Evolutionary conservation across 92 coral and sea anemone genomes (phyloP).

Genomic region (Zoanthus gigantus): DNA sequence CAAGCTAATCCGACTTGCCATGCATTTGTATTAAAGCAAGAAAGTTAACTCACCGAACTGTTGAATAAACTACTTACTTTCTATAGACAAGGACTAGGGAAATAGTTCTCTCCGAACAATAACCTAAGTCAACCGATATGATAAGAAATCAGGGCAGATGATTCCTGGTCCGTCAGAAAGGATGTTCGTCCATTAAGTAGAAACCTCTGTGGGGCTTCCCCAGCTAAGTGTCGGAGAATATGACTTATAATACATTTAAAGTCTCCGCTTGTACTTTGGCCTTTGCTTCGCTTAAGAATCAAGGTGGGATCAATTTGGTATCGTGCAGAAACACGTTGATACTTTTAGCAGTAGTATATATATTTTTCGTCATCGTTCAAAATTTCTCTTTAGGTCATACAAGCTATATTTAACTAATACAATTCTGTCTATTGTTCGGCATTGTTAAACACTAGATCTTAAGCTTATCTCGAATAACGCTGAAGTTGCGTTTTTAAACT

Average conservation of each 20-base stretch:
- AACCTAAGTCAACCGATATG: not conserved
- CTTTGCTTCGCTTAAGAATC: slow-evolving; percentile 16
- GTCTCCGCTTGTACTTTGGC: slow-evolving; percentile 3
- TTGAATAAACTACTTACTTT: not conserved
- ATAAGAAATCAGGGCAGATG: not conserved
- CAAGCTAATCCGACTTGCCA: slow-evolving; percentile 7
- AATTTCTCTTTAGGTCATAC: slow-evolving; percentile 9
- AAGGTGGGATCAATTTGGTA: not conserved
- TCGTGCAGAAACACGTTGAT: not conserved
- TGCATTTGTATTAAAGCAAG: not conserved
- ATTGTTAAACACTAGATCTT: slow-evolving; percentile 14
- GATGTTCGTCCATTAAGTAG: not conserved
- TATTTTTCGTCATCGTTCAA: slow-evolving; percentile 2
- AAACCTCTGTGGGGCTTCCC: not conserved
- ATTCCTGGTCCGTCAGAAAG: not conserved
- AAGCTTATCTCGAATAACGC: slow-evolving; percentile 41
- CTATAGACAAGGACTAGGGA: not conserved
- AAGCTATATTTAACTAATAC: slow-evolving; percentile 18
- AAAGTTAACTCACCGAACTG: slow-evolving; percentile 35
- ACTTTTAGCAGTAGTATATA: not conserved
- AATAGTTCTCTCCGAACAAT: not conserved
- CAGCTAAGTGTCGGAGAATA: not conserved
- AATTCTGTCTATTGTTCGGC: not conserved
- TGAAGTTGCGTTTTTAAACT: slow-evolving; percentile 21
- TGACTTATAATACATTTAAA: slow-evolving; percentile 13